These are phyloP conservation scores for Helarctos malayanus DNA, from an alignment of 2,797 vertebrate genomes.

Conservation along the genomic window DNA sequence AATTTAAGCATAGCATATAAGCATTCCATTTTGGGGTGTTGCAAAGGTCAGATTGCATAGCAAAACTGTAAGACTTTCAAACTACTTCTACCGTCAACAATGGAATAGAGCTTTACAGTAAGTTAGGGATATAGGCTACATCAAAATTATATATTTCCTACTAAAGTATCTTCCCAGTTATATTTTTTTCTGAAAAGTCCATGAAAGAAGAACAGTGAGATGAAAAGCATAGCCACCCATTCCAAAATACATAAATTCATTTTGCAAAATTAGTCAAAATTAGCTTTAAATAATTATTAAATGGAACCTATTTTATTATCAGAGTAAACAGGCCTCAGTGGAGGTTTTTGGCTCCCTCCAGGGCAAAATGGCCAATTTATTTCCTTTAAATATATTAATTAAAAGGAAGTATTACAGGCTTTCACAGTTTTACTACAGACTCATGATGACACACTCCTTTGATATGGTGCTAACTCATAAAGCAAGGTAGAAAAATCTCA, in stretches of 20 bases:
- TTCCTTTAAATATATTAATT: background rate
- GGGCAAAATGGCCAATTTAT: background rate
- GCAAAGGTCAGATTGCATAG: slow-evolving; percentile 48
- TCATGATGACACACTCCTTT: background rate
- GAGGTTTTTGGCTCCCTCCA: background rate
- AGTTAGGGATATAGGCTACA: slow-evolving; percentile 71
- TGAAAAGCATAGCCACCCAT: background rate
- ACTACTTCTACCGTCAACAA: slow-evolving; percentile 42
- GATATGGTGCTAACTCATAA: background rate
- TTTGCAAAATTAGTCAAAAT: slow-evolving; percentile 42
- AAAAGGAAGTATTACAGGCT: background rate
- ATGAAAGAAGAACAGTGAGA: background rate
- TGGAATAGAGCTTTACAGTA: slow-evolving; percentile 68
- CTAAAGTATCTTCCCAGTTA: slow-evolving; percentile 63
- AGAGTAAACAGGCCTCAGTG: background rate
- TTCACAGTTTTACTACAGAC: background rate
- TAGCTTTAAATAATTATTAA: background rate
- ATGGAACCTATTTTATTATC: background rate
- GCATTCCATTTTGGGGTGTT: slow-evolving; percentile 43
- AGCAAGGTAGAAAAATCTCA: background rate
- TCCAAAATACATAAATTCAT: background rate
- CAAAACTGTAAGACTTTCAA: slow-evolving; percentile 64
- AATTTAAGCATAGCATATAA: slow-evolving; percentile 62
- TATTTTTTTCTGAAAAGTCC: slow-evolving; percentile 14
- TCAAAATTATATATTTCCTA: slow-evolving; percentile 66